A percentile compares a stretch with the other conserved stretches of the same genome.
These are phyloP conservation scores for Nephrotoma flavescens DNA, from an alignment of 2,888 invertebrate species.

Conservation along the genomic window DNA sequence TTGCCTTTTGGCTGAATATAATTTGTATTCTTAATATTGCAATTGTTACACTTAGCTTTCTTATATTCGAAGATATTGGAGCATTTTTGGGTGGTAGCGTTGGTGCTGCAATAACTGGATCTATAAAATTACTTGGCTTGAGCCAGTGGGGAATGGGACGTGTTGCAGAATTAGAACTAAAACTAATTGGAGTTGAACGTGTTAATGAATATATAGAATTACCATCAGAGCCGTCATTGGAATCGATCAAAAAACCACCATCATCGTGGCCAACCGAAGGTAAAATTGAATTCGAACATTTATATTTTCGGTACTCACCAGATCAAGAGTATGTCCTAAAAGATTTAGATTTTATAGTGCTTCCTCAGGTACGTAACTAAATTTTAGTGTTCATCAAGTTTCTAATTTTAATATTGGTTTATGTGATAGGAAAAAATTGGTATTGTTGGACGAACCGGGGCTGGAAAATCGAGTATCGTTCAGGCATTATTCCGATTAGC, in stretches of 20 bases:
- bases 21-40: conserved; percentile 76
- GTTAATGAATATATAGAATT: conserved; percentile 63
- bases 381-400: neutral
- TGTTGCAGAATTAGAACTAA: conserved; percentile 67
- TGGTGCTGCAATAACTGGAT: conserved; percentile 56
- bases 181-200: conserved; percentile 73
- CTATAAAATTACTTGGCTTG: conserved; percentile 54
- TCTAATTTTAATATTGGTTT: neutral
- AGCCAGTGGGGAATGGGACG: conserved; percentile 76
- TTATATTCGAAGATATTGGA: conserved; percentile 39
- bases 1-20: conserved; percentile 83
- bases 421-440: conserved; percentile 45
- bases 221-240: conserved; percentile 29
- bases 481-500: conserved; percentile 72
- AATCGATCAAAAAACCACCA: conserved; percentile 6
- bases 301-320: conserved; percentile 47
- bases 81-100: conserved; percentile 44
- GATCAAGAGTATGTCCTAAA: conserved; percentile 53
- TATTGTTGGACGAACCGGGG: conserved; percentile 77
- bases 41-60: conserved; percentile 71
- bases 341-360: conserved; percentile 41
- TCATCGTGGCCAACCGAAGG: conserved; percentile 46
- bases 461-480: conserved; percentile 72
- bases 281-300: conserved; percentile 41
- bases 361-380: conserved; percentile 10